Base-by-base conservation (phyloP, 2,888 invertebrate genomes). In the Ophion slaviceki region DNA sequence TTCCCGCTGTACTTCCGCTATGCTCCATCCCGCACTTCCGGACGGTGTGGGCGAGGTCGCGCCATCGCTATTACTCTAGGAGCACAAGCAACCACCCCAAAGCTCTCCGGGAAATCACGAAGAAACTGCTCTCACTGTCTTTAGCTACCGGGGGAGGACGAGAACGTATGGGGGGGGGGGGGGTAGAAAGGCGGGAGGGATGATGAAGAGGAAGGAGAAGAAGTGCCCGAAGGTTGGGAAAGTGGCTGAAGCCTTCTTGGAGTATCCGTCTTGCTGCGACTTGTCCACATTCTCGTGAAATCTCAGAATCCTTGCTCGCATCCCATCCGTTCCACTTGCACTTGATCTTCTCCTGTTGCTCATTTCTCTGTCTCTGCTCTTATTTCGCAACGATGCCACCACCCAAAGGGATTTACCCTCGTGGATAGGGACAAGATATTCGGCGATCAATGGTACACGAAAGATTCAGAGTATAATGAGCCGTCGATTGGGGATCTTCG, bases 1-100 rank as follows among this genome's bases (percentile, higher is more conserved):
- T 88, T 86, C 87, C 84, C 79, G 78, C 88, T 87, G 85, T 75
- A 85, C 86, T 87, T 88, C 85, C 87, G 86, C 81, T 88, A 87
- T 87, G 75, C 47, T 86, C 82, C 77, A 81, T 79, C 88, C 75
- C 77, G 86, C 84, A 82, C 74, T 78, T 84, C 82, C 86, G 80
- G 82, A 53, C 72, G 45, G 59, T 45, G 71, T 61, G 53, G 76
- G 45, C 62, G 67, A 68, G 36, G 70, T 76, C 79, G 24, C 24
- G 4, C 32, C 72, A 80, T 80, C 77, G 47, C 84, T 80, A 77
- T 84, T 84, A 84, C 77, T 84, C 80, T 59, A 71, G 84, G 0
- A 61, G 66, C 72, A 53, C n/a, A 70, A 64, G 59, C 57, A 77
- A 70, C 64, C 53, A 53, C 17, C 53, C 57, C 67, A 77, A 79